Percentiles rank a stretch among this genome's conserved stretches.
Evolutionary conservation across 53 echinoderm and acorn worm species (phyloP).

Genomic region (Antedon mediterranea): DNA sequence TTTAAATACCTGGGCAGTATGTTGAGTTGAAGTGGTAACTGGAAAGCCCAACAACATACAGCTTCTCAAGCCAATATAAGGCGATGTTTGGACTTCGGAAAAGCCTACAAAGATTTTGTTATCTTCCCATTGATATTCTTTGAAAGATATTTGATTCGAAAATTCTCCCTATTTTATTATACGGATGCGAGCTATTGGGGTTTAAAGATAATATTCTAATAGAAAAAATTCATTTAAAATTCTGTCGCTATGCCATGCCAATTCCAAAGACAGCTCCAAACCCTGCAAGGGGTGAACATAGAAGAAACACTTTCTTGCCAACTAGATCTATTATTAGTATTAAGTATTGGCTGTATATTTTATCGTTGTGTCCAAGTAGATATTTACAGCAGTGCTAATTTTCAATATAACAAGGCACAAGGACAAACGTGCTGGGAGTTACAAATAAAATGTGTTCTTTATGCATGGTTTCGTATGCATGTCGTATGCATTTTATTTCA

Average conservation of each 20-base stretch:
- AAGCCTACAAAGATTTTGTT: not conserved
- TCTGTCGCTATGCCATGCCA: not conserved
- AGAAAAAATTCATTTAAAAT: not conserved
- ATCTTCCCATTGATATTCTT: not conserved
- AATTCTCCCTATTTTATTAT: not conserved
- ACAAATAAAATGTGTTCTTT: too few species aligned
- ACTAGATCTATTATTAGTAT: too few species aligned
- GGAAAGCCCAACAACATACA: not conserved
- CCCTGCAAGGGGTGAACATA: not conserved
- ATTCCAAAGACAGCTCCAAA: not conserved
- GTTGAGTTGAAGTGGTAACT: not conserved
- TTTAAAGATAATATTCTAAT: not conserved
- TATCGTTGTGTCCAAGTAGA: too few species aligned
- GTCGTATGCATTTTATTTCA: too few species aligned
- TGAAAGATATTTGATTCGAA: not conserved
- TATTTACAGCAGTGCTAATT: too few species aligned
- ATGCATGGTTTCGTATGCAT: too few species aligned
- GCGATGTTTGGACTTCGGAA: not conserved
- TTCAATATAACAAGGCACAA: too few species aligned
- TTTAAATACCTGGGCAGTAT: not conserved
- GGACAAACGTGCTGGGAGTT: too few species aligned
- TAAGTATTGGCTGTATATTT: too few species aligned
- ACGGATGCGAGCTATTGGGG: not conserved
- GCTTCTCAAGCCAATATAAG: not conserved
- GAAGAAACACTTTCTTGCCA: not conserved